Base-by-base conservation (phyloP, 2,797 vertebrate genomes). In the Microctenopoma steveboyesi region DNA sequence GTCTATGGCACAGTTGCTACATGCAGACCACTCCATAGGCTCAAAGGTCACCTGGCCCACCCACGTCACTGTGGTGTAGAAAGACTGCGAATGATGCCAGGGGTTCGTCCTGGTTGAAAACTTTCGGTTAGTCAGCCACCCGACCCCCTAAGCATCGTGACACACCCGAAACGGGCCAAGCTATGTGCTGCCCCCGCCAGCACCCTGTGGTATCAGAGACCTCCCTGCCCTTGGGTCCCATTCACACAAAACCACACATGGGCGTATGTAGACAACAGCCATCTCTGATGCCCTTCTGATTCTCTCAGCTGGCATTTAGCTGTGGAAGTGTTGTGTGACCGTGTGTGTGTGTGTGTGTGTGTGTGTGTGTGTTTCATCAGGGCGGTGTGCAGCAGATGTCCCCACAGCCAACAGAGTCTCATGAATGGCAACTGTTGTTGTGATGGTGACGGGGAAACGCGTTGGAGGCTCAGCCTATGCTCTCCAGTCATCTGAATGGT, bases 391-490 rank as follows among this genome's bases (percentile, higher is more conserved):
- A 69, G 74, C 52, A 42, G 94, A 96, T 96, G 93, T 89, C 89
- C 86, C 90, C 86, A 52, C 56, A 76, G 85, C 83, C 68, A 93
- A 93, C 84, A 72, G 91, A 92, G 88, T 91, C 93, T 92, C 93
- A 94, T 97, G 95, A 97, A 96, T 96, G 95, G 95, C 90, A 79
- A 91, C 94, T 95, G 95, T 97, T 95, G 95, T 95, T 95, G 95
- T 95, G 91, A 88, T 86, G 92, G 90, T 92, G 91, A 94, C 82
- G 83, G 90, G 93, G 94, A 95, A 95, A 93, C 89, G 94, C 94
- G 95, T 95, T 91, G 92, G 94, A 95, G 94, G 93, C 88, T 87
- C 92, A 95, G 93, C 96, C 96, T 95, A 96, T 95, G 93, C 95
- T 93, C 83, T 92, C 86, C 93, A 89, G 93, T 85, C 88, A 90